These are phyloP conservation scores for Mormyrus proboscirostris DNA, from an alignment of 2,797 vertebrate genomes.

Conservation along the genomic window DNA sequence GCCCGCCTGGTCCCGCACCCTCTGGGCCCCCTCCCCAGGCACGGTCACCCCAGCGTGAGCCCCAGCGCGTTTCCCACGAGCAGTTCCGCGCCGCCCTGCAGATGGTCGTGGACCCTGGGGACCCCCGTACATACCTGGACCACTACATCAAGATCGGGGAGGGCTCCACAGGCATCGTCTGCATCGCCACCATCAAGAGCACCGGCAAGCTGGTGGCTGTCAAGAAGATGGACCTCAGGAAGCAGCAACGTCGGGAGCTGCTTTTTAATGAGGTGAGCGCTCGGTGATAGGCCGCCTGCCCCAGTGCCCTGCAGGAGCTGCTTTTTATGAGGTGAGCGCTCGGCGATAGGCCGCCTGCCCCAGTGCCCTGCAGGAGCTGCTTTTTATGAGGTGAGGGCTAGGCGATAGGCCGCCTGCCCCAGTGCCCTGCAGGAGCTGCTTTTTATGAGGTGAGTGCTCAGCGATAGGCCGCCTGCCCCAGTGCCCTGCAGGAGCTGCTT, in stretches of 20 bases:
- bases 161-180: constrained; percentile 89
- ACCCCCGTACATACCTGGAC: constrained; percentile 82
- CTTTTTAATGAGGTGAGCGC: constrained; percentile 84
- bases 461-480: no score
- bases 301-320: neutral
- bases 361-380: neutral
- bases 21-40: constrained; percentile 46
- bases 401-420: no score
- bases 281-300: neutral
- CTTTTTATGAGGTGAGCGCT: no score
- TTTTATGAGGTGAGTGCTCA: no score
- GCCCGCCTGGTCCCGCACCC: constrained; percentile 34
- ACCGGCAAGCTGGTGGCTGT: constrained; percentile 84
- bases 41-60: constrained; percentile 75
- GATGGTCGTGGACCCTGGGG: constrained; percentile 92
- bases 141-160: constrained; percentile 96
- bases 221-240: constrained; percentile 94
- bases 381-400: no score
- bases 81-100: constrained; percentile 89
- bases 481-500: neutral
- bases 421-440: neutral
- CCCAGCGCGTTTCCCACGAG: constrained; percentile 91
- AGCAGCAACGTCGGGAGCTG: constrained; percentile 86
- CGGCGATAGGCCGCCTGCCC: no score
- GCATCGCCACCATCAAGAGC: constrained; percentile 82